These are phyloP conservation scores for Coracias cyanogaster DNA, from an alignment of 2,797 vertebrate species.

Conservation along the genomic window DNA sequence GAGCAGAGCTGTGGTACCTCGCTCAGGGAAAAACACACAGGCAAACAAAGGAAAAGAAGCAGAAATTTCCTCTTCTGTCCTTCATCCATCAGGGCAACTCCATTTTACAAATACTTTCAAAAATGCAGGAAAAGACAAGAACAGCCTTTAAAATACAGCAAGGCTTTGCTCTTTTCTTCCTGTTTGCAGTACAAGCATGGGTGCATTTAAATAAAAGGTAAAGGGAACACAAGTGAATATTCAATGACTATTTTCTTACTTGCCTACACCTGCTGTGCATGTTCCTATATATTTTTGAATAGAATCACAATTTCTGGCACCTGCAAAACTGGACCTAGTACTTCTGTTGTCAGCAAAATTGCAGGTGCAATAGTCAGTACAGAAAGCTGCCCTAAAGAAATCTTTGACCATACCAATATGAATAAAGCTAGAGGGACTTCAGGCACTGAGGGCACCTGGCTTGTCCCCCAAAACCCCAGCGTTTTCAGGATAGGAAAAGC, in stretches of 20 bases:
- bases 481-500: neutral
- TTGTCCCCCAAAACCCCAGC: neutral
- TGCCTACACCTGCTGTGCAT: neutral
- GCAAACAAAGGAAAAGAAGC: neutral
- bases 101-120: neutral
- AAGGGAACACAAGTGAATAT: neutral
- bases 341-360: neutral
- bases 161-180: neutral
- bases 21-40: neutral
- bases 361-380: neutral
- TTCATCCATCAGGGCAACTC: neutral
- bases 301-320: neutral
- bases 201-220: neutral
- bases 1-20: neutral
- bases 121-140: neutral
- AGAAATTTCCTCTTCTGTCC: neutral
- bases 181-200: neutral
- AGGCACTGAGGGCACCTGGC: neutral
- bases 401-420: neutral
- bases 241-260: neutral
- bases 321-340: neutral
- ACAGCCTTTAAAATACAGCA: neutral
- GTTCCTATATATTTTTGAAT: neutral
- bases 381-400: neutral
- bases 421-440: neutral